Conservation (phyloP, 2,113 vertebrate genomes). For the Rhagologus leucostigma region DNA sequence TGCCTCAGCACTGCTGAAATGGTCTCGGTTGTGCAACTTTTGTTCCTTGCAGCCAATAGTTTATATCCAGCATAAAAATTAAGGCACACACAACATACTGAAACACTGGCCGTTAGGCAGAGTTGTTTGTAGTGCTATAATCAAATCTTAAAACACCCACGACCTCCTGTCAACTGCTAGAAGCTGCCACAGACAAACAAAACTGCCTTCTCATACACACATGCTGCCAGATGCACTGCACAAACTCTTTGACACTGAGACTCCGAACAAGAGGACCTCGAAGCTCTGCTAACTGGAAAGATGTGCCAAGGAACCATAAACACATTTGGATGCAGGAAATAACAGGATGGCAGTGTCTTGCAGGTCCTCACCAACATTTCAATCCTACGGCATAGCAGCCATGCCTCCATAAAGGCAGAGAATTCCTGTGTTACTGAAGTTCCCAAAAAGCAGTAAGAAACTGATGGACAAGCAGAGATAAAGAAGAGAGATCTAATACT, state of each 20-base stretch:
- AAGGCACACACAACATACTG: background rate
- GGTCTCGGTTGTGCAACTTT: fast-evolving
- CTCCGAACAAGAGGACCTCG: background rate
- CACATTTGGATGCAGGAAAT: background rate
- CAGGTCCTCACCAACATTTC: background rate
- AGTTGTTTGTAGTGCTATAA: background rate
- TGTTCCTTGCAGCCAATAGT: background rate
- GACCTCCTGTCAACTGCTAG: background rate
- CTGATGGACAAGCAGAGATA: background rate
- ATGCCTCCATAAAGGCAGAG: background rate
- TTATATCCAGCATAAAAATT: background rate
- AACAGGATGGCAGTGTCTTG: background rate
- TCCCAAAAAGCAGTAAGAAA: background rate
- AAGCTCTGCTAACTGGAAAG: background rate
- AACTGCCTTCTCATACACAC: background rate
- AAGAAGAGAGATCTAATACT: background rate
- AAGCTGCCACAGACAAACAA: background rate
- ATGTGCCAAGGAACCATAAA: background rate
- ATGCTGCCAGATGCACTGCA: background rate
- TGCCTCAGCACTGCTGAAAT: background rate
- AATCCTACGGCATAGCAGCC: background rate
- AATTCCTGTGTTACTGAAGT: background rate
- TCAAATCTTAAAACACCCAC: background rate
- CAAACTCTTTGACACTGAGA: background rate
- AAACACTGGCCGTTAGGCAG: background rate